These are phyloP conservation scores for Reinhardtius hippoglossoides DNA, from an alignment of 2,113 vertebrate species.

Conservation along the genomic window DNA sequence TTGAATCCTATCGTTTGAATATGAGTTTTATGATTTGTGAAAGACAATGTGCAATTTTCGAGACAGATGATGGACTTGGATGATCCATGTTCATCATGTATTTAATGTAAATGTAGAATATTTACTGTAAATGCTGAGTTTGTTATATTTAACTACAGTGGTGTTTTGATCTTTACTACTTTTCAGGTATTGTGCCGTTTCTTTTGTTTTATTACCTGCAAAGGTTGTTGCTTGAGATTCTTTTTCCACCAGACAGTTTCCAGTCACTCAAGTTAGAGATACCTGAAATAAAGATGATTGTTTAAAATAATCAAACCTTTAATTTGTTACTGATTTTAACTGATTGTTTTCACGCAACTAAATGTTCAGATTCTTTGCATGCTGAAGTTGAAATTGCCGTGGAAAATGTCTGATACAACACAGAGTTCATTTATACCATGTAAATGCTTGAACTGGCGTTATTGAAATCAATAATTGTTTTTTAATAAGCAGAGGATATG, in stretches of 20 bases:
- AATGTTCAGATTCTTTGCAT: slow-evolving; percentile 45
- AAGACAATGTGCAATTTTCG: slow-evolving; percentile 41
- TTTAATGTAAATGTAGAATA: slow-evolving; percentile 66
- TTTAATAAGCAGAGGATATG: slow-evolving; percentile 32
- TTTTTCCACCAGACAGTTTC: no score
- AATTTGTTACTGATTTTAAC: slow-evolving; percentile 2
- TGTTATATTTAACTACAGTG: slow-evolving; percentile 40
- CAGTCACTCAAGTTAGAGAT: no score
- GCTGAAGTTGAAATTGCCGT: slow-evolving; percentile 30
- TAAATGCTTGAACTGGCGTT: slow-evolving; percentile 46
- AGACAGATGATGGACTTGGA: slow-evolving; percentile 38
- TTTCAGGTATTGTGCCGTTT: slow-evolving; percentile 39
- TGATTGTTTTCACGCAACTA: slow-evolving; percentile 4
- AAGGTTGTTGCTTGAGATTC: slow-evolving; percentile 6
- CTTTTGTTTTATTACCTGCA: slow-evolving; percentile 47
- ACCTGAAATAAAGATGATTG: no score
- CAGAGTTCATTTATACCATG: slow-evolving; percentile 28
- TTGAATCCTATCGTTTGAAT: slow-evolving; percentile 29
- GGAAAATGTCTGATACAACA: slow-evolving; percentile 28
- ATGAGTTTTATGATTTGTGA: slow-evolving; percentile 34
- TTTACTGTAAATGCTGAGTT: slow-evolving; percentile 51
- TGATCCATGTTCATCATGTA: slow-evolving; percentile 66
- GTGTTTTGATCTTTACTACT: slow-evolving; percentile 25
- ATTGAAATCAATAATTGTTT: slow-evolving; percentile 41
- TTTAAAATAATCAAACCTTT: neutral